Conservation (phyloP, 2,113 vertebrate genomes). For the Nicator chloris region DNA sequence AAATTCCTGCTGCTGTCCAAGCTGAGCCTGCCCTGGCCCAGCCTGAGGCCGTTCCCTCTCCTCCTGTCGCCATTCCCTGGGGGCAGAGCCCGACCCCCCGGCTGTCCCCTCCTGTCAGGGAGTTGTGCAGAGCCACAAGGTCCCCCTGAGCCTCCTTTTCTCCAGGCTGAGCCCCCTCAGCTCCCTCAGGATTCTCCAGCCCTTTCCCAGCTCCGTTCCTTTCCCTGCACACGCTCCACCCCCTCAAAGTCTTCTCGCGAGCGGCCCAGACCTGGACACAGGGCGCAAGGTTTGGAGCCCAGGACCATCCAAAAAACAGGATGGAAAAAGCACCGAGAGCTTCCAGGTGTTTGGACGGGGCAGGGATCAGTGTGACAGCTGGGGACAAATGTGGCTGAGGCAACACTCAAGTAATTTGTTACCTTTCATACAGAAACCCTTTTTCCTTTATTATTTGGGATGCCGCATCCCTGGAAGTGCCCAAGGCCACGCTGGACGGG, state of each 20-base stretch:
- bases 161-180: neutral
- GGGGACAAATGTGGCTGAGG: neutral
- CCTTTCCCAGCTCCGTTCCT: neutral
- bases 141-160: too few species aligned
- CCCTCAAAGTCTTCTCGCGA: too few species aligned
- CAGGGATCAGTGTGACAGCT: neutral
- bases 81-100: too few species aligned
- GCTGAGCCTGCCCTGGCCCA: neutral
- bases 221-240: neutral
- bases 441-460: neutral
- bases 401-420: too few species aligned
- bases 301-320: neutral
- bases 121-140: too few species aligned
- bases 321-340: neutral
- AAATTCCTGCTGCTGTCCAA: neutral
- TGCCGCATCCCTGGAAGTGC: neutral
- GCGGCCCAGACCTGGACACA: neutral
- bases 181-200: neutral
- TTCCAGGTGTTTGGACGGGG: too few species aligned
- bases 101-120: too few species aligned
- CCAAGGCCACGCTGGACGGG: neutral
- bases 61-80: too few species aligned
- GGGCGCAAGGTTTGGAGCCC: neutral
- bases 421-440: rapidly evolving
- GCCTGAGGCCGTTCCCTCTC: neutral